These are phyloP conservation scores for Parasteatoda lunata DNA, from an alignment of 2,888 invertebrate genomes.

Conservation along the genomic window DNA sequence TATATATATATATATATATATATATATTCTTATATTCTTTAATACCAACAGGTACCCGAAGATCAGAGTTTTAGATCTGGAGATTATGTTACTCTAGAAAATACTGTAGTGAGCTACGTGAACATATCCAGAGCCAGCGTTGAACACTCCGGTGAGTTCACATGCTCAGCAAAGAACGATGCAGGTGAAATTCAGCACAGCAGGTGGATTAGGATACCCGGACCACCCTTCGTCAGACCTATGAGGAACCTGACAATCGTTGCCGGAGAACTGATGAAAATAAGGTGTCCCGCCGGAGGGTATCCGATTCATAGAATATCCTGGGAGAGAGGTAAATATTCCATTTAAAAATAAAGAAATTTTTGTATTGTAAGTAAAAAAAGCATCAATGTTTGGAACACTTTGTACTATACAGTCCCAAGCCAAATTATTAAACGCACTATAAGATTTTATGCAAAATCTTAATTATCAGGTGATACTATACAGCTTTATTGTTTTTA, in stretches of 20 bases:
- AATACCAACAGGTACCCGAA: conserved; percentile 79
- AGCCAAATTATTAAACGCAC: too few species aligned
- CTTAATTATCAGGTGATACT: too few species aligned
- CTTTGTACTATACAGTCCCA: too few species aligned
- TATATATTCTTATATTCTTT: too few species aligned
- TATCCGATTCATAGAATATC: conserved; percentile 94
- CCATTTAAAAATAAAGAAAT: too few species aligned
- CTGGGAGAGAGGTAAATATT: conserved; percentile 89
- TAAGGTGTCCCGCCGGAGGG: conserved; percentile 94
- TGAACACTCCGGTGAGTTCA: conserved; percentile 75
- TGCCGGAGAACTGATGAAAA: conserved; percentile 83
- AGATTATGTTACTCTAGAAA: conserved; percentile 70
- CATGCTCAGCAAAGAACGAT: conserved; percentile 74
- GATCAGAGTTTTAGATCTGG: conserved; percentile 70
- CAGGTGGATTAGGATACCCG: conserved; percentile 86
- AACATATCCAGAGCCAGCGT: conserved; percentile 70
- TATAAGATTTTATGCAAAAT: too few species aligned
- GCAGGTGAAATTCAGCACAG: conserved; percentile 77
- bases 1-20: too few species aligned
- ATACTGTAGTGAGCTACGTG: conserved; percentile 70
- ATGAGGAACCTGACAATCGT: conserved; percentile 88
- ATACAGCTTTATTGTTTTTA: too few species aligned
- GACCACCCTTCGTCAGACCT: conserved; percentile 85
- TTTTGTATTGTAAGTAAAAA: too few species aligned
- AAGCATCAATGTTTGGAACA: too few species aligned